phyloP scores from a whole-genome alignment of 2,797 vertebrate species.

The Lycodopsis pacificus region DNA sequence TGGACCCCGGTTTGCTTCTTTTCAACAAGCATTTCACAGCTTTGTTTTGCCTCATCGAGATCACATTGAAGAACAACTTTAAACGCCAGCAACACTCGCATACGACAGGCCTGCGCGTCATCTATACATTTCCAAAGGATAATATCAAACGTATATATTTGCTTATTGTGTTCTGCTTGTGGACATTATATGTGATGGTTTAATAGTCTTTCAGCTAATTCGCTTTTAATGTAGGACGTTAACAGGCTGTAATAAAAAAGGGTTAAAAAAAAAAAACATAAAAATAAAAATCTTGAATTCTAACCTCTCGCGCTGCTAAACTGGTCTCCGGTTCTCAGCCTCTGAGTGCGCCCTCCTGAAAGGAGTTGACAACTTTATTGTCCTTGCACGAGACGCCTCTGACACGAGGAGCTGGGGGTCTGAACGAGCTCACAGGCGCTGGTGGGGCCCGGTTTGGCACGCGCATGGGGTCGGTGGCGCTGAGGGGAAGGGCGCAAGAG shows the following conservation, averaged over 20 bases:
- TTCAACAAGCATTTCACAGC: constrained; percentile 35
- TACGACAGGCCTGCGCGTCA: not conserved
- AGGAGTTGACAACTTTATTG: constrained; percentile 60
- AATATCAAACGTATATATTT: not conserved
- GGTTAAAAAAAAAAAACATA: not conserved
- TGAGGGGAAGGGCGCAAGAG: constrained; percentile 76
- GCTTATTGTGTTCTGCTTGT: not conserved
- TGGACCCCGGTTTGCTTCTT: constrained; percentile 69
- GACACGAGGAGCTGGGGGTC: constrained; percentile 43
- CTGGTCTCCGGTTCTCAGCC: constrained; percentile 8
- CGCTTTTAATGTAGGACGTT: not conserved
- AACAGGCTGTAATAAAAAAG: not conserved
- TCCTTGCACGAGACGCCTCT: constrained; percentile 45
- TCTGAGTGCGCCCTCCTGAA: constrained; percentile 27
- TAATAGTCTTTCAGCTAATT: not conserved
- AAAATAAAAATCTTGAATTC: too few species aligned
- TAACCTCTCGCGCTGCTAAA: constrained; percentile 23
- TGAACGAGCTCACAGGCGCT: constrained; percentile 55
- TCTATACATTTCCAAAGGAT: not conserved
- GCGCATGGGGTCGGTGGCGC: constrained; percentile 70
- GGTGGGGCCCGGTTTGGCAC: constrained; percentile 73
- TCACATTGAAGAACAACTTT: not conserved
- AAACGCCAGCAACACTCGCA: not conserved
- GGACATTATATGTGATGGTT: not conserved
- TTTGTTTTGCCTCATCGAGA: not conserved